These are phyloP conservation scores for Candidula unifasciata DNA, from an alignment of 2,888 invertebrate genomes.

Conservation along the genomic window DNA sequence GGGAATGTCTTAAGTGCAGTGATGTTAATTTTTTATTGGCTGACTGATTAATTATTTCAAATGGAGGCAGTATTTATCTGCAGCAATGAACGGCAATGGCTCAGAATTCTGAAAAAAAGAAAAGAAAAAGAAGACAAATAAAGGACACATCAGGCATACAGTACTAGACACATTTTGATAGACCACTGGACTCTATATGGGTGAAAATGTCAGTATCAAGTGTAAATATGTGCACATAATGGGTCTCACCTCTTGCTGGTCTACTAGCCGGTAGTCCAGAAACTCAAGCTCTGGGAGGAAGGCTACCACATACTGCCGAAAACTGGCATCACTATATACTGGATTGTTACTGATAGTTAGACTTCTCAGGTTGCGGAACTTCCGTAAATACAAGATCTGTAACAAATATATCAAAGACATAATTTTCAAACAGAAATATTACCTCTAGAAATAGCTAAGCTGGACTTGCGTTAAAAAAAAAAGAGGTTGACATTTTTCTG, in stretches of 20 bases:
- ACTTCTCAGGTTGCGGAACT: conserved; percentile 75
- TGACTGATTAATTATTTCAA: too few relatives aligned
- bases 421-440: background rate
- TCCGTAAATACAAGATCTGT: conserved; percentile 75
- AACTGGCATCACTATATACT: conserved; percentile 82
- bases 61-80: too few relatives aligned
- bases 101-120: too few relatives aligned
- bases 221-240: background rate
- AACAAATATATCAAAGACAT: conserved; percentile 45
- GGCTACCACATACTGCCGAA: conserved; percentile 85
- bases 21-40: too few relatives aligned
- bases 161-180: too few relatives aligned
- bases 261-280: conserved; percentile 86
- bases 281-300: conserved; percentile 86
- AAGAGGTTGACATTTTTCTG: background rate
- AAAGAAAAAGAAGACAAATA: too few relatives aligned
- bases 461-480: background rate
- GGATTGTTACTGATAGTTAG: conserved; percentile 84
- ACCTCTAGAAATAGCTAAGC: background rate
- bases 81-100: too few relatives aligned
- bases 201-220: background rate
- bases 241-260: conserved; percentile 77
- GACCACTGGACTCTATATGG: too few relatives aligned
- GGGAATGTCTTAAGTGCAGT: too few relatives aligned
- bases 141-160: too few relatives aligned